A percentile compares a stretch with the other conserved stretches of the same genome.
phyloP scores from a whole-genome alignment of 2,888 invertebrate species.

The Steinernema hermaphroditum region DNA sequence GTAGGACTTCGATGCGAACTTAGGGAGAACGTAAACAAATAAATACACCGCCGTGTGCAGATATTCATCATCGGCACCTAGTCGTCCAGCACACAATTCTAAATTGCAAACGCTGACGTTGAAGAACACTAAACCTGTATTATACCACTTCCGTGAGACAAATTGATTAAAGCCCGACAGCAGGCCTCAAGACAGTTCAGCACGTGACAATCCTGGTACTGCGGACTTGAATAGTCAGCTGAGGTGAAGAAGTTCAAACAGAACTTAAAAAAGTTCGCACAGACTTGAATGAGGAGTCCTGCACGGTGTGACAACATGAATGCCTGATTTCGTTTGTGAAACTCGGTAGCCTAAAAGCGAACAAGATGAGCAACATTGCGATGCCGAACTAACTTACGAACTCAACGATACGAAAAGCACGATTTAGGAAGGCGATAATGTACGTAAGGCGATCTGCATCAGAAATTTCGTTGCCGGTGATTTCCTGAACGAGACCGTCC shows the following conservation, averaged over 20 bases:
- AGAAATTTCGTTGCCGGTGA: background rate
- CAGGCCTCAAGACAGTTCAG: slow-evolving; percentile 49
- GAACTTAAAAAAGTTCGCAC: slow-evolving; percentile 45
- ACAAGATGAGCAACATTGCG: background rate
- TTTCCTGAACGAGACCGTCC: slow-evolving; percentile 38
- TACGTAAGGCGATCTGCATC: background rate
- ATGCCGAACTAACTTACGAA: slow-evolving; percentile 46
- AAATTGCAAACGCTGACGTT: slow-evolving; percentile 34
- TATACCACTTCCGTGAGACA: slow-evolving; percentile 59
- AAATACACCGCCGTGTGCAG: slow-evolving; percentile 45
- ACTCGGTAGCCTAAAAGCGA: slow-evolving; percentile 46
- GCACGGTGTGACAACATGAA: slow-evolving; percentile 57
- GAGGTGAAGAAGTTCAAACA: background rate
- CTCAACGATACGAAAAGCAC: slow-evolving; percentile 59
- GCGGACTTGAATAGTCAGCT: no score
- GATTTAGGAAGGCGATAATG: slow-evolving; percentile 48
- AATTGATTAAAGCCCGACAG: slow-evolving; percentile 56
- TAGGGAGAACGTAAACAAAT: slow-evolving; percentile 50
- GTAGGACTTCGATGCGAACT: slow-evolving; percentile 50
- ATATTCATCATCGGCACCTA: slow-evolving; percentile 56
- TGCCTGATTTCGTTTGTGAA: slow-evolving; percentile 60
- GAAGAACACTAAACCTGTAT: slow-evolving; percentile 1
- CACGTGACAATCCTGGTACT: background rate
- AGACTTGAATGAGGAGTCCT: slow-evolving; percentile 46
- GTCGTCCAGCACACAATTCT: slow-evolving; percentile 57